Percentiles rank a stretch among this genome's conserved stretches.
phyloP scores from a whole-genome alignment of 2,888 invertebrate species.

The Temnothorax ravouxi region DNA sequence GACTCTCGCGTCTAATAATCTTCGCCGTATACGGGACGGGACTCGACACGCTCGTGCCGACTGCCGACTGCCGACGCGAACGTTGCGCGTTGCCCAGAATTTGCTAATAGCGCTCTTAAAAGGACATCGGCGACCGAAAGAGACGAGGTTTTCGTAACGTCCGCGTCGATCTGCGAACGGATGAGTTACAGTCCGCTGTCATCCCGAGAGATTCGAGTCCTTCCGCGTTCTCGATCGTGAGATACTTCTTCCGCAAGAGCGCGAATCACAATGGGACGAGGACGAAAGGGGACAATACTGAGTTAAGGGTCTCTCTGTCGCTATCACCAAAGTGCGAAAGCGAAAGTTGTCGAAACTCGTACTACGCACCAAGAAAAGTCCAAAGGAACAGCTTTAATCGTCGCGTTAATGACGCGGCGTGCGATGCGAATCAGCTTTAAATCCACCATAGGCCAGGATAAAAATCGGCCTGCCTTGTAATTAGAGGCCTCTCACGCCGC shows the following conservation, averaged over 20 bases:
- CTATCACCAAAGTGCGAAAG: neutral
- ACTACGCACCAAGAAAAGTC: neutral
- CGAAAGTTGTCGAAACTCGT: conserved; percentile 24
- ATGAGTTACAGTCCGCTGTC: neutral
- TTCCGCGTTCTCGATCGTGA: conserved; percentile 38
- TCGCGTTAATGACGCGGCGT: conserved; percentile 12
- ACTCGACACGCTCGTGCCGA: conserved; percentile 36
- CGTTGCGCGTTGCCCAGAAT: conserved; percentile 59
- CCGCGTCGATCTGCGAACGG: conserved; percentile 37
- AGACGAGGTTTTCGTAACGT: conserved; percentile 45
- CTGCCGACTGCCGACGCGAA: conserved; percentile 7
- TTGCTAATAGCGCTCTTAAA: conserved; percentile 20
- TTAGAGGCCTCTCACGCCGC: conserved; percentile 64
- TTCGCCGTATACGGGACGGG: conserved; percentile 65
- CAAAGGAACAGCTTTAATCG: neutral
- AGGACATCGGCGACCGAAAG: conserved; percentile 8
- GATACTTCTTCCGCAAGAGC: neutral
- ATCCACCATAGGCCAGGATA: conserved; percentile 66
- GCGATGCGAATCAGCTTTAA: conserved; percentile 47
- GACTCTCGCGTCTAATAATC: conserved; percentile 68
- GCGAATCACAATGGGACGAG: neutral
- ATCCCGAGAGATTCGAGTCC: conserved; percentile 11
- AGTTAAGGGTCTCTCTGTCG: neutral
- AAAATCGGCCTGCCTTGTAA: conserved; percentile 66
- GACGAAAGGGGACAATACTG: neutral